These are phyloP conservation scores for Sebastes variabilis DNA, from an alignment of 2,797 vertebrate species.

Conservation along the genomic window DNA sequence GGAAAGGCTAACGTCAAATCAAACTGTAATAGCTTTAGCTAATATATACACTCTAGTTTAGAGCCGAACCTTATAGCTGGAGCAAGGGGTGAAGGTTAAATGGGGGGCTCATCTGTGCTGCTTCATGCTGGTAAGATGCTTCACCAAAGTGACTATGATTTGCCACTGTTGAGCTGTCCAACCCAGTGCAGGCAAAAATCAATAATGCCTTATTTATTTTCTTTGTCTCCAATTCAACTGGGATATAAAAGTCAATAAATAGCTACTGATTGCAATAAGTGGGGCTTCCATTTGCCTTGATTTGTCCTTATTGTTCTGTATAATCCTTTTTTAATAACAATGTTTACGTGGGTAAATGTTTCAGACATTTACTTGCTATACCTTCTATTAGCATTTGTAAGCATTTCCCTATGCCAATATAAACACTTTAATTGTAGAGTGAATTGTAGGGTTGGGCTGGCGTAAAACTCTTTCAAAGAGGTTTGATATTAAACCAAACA, in stretches of 20 bases:
- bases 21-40: constrained; percentile 25
- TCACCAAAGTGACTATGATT: constrained; percentile 22
- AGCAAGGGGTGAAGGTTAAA: not conserved
- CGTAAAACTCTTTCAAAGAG: no score
- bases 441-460: no score
- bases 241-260: constrained; percentile 47
- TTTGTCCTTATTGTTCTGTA: not conserved
- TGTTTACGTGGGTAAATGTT: not conserved
- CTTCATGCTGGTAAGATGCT: not conserved
- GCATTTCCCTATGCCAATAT: not conserved
- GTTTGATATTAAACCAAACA: no score
- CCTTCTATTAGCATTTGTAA: not conserved
- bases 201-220: constrained; percentile 67
- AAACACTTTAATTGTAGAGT: not conserved
- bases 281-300: constrained; percentile 33
- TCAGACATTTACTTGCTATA: not conserved
- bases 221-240: constrained; percentile 55
- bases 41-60: constrained; percentile 18
- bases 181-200: constrained; percentile 40
- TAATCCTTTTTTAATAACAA: not conserved
- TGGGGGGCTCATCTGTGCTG: not conserved
- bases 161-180: constrained; percentile 4
- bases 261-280: constrained; percentile 48
- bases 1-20: constrained; percentile 5
- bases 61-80: not conserved